Conservation (phyloP, 2,888 invertebrate genomes). For the Dastarcus helophoroides region DNA sequence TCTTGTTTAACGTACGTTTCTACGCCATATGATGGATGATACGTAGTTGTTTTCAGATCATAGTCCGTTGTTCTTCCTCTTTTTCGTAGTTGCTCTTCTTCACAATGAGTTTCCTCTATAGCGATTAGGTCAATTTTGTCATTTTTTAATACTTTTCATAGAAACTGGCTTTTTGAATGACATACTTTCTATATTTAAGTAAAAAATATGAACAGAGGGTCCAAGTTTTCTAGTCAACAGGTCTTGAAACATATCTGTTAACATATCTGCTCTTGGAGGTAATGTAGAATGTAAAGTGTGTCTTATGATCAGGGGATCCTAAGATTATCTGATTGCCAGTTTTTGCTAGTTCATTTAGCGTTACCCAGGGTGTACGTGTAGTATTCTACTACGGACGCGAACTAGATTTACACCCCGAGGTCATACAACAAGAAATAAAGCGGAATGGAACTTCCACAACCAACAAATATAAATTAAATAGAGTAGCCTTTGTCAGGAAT, state of each 20-base stretch:
- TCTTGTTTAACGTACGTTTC: slow-evolving; percentile 11
- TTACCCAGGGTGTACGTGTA: slow-evolving; percentile 3
- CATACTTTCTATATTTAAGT: slow-evolving; percentile 7
- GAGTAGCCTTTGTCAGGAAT: too few species aligned
- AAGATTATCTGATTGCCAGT: slow-evolving; percentile 3
- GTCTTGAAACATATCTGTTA: slow-evolving; percentile 7
- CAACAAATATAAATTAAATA: too few species aligned
- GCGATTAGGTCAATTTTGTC: slow-evolving; percentile 5
- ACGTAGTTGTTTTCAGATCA: slow-evolving; percentile 9
- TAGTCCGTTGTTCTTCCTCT: slow-evolving; percentile 12
- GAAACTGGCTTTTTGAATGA: slow-evolving; percentile 3
- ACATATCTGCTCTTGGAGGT: too few species aligned
- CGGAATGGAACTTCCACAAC: too few species aligned
- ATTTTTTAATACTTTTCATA: slow-evolving; percentile 2
- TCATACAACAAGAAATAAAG: too few species aligned
- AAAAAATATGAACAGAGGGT: slow-evolving; percentile 5
- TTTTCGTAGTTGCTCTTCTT: slow-evolving; percentile 9
- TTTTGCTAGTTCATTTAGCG: slow-evolving; percentile 3
- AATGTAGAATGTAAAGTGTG: too few species aligned
- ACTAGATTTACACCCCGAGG: too few species aligned
- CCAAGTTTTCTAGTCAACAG: slow-evolving; percentile 7
- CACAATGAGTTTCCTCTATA: slow-evolving; percentile 13
- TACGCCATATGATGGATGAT: slow-evolving; percentile 8
- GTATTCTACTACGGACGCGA: too few species aligned
- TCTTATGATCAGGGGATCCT: neutral